Conservation (phyloP, 2,888 invertebrate genomes). For the Thecophora atra region DNA sequence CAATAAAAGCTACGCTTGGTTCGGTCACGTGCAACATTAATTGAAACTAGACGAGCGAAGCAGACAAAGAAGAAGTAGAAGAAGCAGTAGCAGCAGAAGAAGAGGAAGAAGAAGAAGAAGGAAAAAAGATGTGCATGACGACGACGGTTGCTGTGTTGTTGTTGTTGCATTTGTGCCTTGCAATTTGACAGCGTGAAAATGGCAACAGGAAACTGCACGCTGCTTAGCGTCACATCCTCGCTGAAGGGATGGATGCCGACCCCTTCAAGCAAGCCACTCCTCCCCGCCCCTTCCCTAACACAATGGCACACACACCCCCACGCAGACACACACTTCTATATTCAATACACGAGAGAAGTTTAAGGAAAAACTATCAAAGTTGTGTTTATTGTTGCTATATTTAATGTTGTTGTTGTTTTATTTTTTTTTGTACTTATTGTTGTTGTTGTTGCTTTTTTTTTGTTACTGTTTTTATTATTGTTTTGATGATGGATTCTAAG, state of each 20-base stretch:
- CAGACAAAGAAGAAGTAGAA: too few species aligned
- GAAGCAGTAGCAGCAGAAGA: too few species aligned
- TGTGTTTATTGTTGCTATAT: too few species aligned
- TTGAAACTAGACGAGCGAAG: slow-evolving; percentile 39
- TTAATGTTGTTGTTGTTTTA: too few species aligned
- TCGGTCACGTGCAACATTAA: slow-evolving; percentile 44
- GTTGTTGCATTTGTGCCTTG: slow-evolving; percentile 5
- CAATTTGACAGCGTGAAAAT: slow-evolving; percentile 26
- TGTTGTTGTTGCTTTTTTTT: too few species aligned
- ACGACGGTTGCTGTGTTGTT: slow-evolving; percentile 5
- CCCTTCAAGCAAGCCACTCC: too few species aligned
- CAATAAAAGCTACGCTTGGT: slow-evolving; percentile 36
- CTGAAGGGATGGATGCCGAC: not conserved
- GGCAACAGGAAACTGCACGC: slow-evolving; percentile 30
- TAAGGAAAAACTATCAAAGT: too few species aligned
- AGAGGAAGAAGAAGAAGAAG: too few species aligned
- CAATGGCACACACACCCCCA: not conserved
- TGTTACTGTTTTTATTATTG: too few species aligned
- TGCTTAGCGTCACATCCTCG: slow-evolving; percentile 28
- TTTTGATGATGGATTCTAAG: too few species aligned
- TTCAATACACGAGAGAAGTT: not conserved
- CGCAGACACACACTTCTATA: not conserved
- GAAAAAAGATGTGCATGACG: slow-evolving; percentile 19
- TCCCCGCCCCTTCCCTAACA: too few species aligned
- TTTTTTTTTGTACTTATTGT: too few species aligned